Evolutionary conservation across 2,888 invertebrate species (phyloP).

Genomic region (Hypercompe scribonia): DNA sequence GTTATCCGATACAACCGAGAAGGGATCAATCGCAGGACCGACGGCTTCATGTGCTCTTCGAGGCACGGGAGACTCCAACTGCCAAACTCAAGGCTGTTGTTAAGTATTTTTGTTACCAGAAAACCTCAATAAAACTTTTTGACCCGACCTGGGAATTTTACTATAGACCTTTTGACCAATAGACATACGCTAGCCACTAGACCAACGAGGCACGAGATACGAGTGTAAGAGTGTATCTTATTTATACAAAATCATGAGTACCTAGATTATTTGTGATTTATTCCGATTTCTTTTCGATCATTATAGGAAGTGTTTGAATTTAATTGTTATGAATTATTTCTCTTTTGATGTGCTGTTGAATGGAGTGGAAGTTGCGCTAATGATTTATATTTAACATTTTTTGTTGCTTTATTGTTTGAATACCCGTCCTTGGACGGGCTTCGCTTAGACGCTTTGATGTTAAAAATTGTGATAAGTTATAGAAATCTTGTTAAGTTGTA

Average conservation of each 20-base stretch:
- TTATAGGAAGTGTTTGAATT: constrained; percentile 25
- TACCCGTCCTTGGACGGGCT: neutral
- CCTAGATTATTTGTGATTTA: constrained; percentile 34
- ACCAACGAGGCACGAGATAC: no score
- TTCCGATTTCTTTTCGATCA: constrained; percentile 22
- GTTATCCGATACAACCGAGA: no score
- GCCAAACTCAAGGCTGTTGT: no score
- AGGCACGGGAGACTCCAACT: no score
- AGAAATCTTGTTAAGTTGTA: neutral
- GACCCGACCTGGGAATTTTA: no score
- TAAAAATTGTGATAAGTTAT: neutral
- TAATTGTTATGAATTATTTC: constrained; percentile 31
- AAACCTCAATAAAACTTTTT: no score
- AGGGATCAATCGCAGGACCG: no score
- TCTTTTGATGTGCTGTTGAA: constrained; percentile 33
- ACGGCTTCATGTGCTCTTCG: no score
- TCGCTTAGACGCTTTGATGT: constrained; percentile 17
- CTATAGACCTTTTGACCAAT: no score
- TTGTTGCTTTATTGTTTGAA: constrained; percentile 29
- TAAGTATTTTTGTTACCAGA: no score
- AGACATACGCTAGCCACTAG: no score
- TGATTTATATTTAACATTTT: constrained; percentile 36
- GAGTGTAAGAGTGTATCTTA: neutral
- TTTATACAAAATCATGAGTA: constrained; percentile 34
- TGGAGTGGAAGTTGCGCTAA: constrained; percentile 30